Conservation (phyloP, 92 coral and sea anemone species). For the Virgularia gustaviana region DNA sequence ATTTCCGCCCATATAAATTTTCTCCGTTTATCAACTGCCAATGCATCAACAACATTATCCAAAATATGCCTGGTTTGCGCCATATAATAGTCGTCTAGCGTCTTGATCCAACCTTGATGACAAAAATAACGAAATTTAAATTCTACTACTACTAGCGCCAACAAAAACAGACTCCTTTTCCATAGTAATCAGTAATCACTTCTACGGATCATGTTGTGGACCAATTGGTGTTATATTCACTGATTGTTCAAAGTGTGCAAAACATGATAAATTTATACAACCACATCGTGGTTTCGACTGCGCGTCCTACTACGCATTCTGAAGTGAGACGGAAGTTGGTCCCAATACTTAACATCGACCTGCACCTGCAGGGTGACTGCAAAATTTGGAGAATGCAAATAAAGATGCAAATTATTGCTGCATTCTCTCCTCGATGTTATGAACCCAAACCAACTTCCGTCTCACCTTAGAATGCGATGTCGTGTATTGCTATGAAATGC, state of each 20-base stretch:
- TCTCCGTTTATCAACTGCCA: conserved; percentile 67
- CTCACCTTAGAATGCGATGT: too few relatives aligned
- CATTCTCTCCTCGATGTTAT: too few relatives aligned
- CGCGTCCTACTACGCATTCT: too few relatives aligned
- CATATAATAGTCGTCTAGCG: conserved; percentile 74
- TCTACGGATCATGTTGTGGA: neutral
- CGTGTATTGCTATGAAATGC: too few relatives aligned
- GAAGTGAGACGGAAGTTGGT: too few relatives aligned
- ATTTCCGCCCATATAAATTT: conserved; percentile 98
- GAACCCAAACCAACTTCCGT: too few relatives aligned
- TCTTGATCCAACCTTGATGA: conserved; percentile 86
- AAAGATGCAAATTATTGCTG: too few relatives aligned
- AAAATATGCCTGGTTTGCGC: conserved; percentile 86
- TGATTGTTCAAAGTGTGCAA: neutral
- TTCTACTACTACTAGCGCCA: neutral
- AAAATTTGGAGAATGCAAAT: too few relatives aligned
- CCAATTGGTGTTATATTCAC: neutral
- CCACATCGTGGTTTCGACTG: too few relatives aligned
- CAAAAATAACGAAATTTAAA: neutral
- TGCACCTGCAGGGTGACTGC: too few relatives aligned
- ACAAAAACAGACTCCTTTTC: neutral
- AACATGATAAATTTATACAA: neutral
- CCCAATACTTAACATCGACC: too few relatives aligned
- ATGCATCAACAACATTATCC: conserved; percentile 83
- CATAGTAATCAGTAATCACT: neutral